Evolutionary conservation across 2,888 invertebrate genomes (phyloP), one percentile per base, ranked within the genome.

Genomic region (Agrilus cyanescens): DNA sequence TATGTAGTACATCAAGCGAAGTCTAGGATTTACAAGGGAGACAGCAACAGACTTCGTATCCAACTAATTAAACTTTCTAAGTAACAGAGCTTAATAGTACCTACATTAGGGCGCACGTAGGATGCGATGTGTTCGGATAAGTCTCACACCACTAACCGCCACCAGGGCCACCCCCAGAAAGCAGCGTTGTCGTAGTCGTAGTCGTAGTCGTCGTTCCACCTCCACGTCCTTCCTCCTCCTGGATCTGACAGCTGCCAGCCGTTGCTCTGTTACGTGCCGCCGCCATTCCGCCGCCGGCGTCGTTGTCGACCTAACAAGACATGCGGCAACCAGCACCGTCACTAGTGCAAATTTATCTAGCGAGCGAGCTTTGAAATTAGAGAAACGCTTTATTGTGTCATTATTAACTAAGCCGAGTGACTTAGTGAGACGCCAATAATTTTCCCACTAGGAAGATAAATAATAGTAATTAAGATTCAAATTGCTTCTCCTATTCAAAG

Each of bases 51-150:
- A 61, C 59, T 61, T 59, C 60, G 58, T 61, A 45, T 61, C 59
- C 59, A 66, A 66, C 66, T 66, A 66, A 66, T 66, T 66, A 66
- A 66, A 66, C 62, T 66, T 66, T 65, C 62, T 63, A 65, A 66
- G 65, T 65, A 62, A 60, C 60, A 54, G 57, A 63, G 64, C 65
- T 65, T 64, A 64, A 64, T 56, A 59, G 47, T 55, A 53, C 53
- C 50, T 57, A 56, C 54, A 55, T 55, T 53, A 56, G 50, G 52
- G 51, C 46, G 53, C 52, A 46, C 47, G 25, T 25, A 25, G 10
- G 25, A 25, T 25, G 25, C 25, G 25, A 25, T 25, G 25, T 25
- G 25, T 49, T 47, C 48, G 48, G 50, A 51, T 50, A 52, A 25
- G 50, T 47, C 50, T 39, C 52, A 43, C 45, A 45, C 46, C 52